Evolutionary conservation across 1,140 invertebrate species (phyloP).

Genomic region (Brachionus manjavacas): DNA sequence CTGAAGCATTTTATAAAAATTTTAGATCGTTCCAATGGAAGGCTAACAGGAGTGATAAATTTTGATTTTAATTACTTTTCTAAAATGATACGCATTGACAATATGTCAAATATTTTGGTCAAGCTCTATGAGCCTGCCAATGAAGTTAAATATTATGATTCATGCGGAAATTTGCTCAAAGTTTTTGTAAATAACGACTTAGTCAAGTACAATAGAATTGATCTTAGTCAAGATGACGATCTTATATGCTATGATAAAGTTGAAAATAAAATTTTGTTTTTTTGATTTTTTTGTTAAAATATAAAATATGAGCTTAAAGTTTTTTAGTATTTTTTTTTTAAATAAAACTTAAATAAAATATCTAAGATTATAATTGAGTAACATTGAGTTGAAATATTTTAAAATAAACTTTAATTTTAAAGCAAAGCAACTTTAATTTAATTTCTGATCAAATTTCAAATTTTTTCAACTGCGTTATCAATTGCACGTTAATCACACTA

Average conservation of each 20-base stretch:
- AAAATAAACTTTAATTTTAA: no score
- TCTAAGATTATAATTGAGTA: no score
- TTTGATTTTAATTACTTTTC: constrained; percentile 36
- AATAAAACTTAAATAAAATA: not conserved
- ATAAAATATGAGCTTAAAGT: not conserved
- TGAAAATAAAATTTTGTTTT: constrained; percentile 39
- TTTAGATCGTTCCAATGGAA: not conserved
- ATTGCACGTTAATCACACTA: no score
- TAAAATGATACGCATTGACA: constrained; percentile 30
- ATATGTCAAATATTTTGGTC: constrained; percentile 21
- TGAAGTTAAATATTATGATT: constrained; percentile 30
- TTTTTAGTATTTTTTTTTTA: not conserved
- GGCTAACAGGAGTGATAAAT: not conserved
- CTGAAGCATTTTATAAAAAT: constrained; percentile 17
- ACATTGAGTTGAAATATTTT: no score
- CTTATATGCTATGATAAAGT: constrained; percentile 36
- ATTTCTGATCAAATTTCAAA: no score
- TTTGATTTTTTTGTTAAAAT: not conserved
- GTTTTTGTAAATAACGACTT: constrained; percentile 1
- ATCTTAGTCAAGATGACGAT: constrained; percentile 33
- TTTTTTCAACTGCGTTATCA: no score
- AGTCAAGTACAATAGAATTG: constrained; percentile 8
- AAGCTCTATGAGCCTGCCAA: not conserved
- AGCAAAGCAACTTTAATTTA: no score
- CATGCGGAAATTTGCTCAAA: not conserved